phyloP scores from a whole-genome alignment of 2,113 vertebrate genomes.

The Bufo bufo region DNA sequence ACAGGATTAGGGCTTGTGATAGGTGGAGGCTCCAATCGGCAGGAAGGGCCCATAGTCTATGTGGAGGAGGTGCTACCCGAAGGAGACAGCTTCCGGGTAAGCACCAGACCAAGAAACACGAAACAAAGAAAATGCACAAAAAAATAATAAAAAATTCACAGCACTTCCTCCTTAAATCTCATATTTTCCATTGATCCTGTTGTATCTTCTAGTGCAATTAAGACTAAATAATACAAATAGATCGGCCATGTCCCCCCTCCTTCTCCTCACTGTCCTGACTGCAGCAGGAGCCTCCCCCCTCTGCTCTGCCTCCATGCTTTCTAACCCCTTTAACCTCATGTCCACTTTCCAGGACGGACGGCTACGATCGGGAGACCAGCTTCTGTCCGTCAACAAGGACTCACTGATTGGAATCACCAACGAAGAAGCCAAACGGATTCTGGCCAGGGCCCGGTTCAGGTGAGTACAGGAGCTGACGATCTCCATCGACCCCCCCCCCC shows the following conservation, averaged over 20 bases:
- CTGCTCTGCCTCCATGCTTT: too few relatives aligned
- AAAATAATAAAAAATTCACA: too few relatives aligned
- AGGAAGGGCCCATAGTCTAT: conserved; percentile 85
- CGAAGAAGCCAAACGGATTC: conserved; percentile 84
- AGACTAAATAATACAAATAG: too few relatives aligned
- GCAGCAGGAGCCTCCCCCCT: too few relatives aligned
- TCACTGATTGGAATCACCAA: conserved; percentile 86
- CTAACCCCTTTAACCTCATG: too few relatives aligned
- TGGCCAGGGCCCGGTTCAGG: conserved; percentile 84
- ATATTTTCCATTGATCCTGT: too few relatives aligned
- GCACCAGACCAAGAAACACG: conserved; percentile 22
- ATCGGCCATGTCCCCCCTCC: too few relatives aligned
- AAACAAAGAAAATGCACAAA: too few relatives aligned
- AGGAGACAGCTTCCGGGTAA: conserved; percentile 83
- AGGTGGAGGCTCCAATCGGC: conserved; percentile 82
- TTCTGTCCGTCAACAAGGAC: conserved; percentile 88
- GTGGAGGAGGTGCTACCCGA: conserved; percentile 85
- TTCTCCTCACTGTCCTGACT: too few relatives aligned
- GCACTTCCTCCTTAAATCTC: too few relatives aligned
- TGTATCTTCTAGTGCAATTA: too few relatives aligned
- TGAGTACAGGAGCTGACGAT: conserved; percentile 54
- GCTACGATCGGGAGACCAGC: conserved; percentile 84
- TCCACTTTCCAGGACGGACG: conserved; percentile 78
- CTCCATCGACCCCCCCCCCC: neutral
- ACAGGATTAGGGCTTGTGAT: conserved; percentile 80